Base-by-base conservation (phyloP, 2,113 vertebrate genomes). In the Marcusenius ussheri region DNA sequence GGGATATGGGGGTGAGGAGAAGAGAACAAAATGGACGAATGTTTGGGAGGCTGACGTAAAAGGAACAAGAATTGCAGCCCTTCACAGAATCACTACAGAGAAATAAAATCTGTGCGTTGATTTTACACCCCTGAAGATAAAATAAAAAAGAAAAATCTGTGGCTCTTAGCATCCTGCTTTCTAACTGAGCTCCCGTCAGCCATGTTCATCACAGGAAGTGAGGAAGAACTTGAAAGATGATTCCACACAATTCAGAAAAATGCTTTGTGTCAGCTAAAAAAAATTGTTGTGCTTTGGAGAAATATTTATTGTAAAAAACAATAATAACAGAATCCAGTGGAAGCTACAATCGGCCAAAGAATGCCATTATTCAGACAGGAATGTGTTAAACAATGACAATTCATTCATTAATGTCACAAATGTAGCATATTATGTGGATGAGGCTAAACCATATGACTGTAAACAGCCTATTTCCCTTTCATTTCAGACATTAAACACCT, bases 1-100 rank as follows among this genome's bases (percentile, higher is more conserved):
- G n/a, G 51, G 24, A 31, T 39, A 83, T 15, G 45, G 6, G 74
- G 88, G 74, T 87, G 85, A 89, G 62, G 27, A 35, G 88, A 89
- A 83, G 83, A 90, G 87, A 87, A 92, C 90, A 95, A 93, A 95
- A 94, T 93, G 94, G 93, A 93, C 93, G 93, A 93, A 93, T 92
- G 93, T 91, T 91, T 91, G 91, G 39, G 50, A 58, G 87, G 90
- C 62, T 47, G 83, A 90, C 10, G 7, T n/a, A 51, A 17, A 85
- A 91, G 86, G 92, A 58, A 47, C 17, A 56, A 35, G 27, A 42
- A 42, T 15, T 5, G 7, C 50, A 87, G 35, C 70, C 70, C 70
- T 77, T 15, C n/a, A 5, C 83, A 85, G 46, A 27, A 46, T 27
- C 46, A 85, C 42, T 47, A 13, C 42, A 27, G n/a, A 35, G 42